Percentiles rank a stretch among this genome's conserved stretches.
Conservation (phyloP, 2,888 invertebrate genomes). For the Notocelia uddmanniana region DNA sequence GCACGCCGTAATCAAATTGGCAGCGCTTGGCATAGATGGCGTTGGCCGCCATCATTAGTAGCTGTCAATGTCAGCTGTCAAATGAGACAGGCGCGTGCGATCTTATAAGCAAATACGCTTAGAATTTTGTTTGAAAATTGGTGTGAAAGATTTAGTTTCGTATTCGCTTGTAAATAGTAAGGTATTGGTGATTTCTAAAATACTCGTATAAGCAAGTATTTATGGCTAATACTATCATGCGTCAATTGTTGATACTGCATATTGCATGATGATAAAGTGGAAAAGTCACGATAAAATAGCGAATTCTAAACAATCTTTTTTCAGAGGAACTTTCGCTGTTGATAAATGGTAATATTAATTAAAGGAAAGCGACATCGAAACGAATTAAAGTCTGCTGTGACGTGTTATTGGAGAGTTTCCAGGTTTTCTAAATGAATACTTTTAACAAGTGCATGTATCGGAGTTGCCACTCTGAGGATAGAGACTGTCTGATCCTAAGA, state of each 20-base stretch:
- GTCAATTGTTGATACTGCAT: too few relatives aligned
- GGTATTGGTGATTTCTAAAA: not conserved
- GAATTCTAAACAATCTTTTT: not conserved
- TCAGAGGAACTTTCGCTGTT: slow-evolving; percentile 50
- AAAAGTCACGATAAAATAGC: not conserved
- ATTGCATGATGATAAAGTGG: not conserved
- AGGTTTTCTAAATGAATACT: slow-evolving; percentile 72
- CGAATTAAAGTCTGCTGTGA: slow-evolving; percentile 64
- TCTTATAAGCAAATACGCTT: slow-evolving; percentile 31
- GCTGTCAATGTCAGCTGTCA: slow-evolving; percentile 61
- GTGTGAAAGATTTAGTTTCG: not conserved
- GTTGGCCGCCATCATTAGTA: slow-evolving; percentile 61
- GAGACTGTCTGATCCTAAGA: not conserved
- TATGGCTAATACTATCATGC: too few relatives aligned
- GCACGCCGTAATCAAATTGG: slow-evolving; percentile 49
- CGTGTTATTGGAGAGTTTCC: slow-evolving; percentile 71
- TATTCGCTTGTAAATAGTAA: not conserved
- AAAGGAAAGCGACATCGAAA: slow-evolving; percentile 63
- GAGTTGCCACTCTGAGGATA: slow-evolving; percentile 1
- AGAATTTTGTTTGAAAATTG: slow-evolving; percentile 2
- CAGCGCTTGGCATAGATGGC: slow-evolving; percentile 54
- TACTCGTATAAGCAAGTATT: not conserved
- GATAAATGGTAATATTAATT: slow-evolving; percentile 68
- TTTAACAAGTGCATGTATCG: slow-evolving; percentile 64
- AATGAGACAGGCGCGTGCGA: slow-evolving; percentile 47